Evolutionary conservation across 2,113 vertebrate species (phyloP).

Genomic region (Taxidea taxus): DNA sequence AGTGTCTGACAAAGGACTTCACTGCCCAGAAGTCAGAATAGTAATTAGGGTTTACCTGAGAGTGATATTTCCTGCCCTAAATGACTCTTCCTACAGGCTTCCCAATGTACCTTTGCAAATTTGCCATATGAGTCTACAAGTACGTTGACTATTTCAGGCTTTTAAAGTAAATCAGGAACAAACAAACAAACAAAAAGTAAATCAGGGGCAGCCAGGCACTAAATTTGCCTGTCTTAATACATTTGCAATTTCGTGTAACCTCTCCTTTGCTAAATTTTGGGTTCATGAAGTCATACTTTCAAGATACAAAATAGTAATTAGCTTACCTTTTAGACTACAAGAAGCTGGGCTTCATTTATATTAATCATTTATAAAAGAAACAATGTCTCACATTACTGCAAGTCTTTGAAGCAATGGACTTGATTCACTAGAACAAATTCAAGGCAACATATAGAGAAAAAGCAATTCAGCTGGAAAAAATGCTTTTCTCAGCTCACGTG

Average conservation of each 20-base stretch:
- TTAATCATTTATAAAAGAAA: conserved; percentile 72
- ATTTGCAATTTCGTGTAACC: neutral
- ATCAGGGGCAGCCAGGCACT: neutral
- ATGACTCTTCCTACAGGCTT: neutral
- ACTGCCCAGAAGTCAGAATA: neutral
- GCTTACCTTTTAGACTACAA: neutral
- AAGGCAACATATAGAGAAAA: conserved; percentile 55
- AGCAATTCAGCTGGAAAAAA: neutral
- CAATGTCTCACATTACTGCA: conserved; percentile 37
- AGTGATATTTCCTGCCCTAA: neutral
- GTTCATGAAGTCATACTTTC: neutral
- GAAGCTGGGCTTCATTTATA: neutral
- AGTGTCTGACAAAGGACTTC: neutral
- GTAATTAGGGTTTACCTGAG: neutral
- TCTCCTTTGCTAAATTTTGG: neutral
- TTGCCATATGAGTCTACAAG: neutral
- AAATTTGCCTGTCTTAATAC: neutral
- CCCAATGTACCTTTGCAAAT: neutral
- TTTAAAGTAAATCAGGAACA: neutral
- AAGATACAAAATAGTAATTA: neutral
- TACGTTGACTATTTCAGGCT: neutral
- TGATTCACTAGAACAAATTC: conserved; percentile 55
- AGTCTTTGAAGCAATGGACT: conserved; percentile 64
- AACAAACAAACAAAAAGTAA: neutral
- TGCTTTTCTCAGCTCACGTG: conserved; percentile 59